Percentiles rank a stretch among this genome's conserved stretches.
Conservation (phyloP, 1,140 invertebrate species). For the Megalopta genalis region DNA sequence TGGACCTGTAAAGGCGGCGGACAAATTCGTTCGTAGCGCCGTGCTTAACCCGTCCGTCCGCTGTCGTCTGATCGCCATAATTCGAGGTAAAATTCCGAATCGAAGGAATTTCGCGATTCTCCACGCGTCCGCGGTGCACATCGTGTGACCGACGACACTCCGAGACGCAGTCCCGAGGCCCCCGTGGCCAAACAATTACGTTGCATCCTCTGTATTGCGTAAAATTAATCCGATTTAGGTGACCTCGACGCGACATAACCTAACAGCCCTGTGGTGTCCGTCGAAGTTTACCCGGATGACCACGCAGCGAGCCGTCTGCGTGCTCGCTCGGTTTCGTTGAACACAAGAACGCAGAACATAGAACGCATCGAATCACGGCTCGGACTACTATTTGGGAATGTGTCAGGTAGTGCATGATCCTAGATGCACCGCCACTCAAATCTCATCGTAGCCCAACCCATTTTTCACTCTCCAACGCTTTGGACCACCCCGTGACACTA, state of each 20-base stretch:
- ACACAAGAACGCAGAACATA: neutral
- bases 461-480: slow-evolving; percentile 11
- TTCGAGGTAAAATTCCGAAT: slow-evolving; percentile 69
- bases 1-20: slow-evolving; percentile 55
- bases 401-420: slow-evolving; percentile 34
- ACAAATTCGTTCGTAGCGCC: slow-evolving; percentile 68
- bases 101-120: slow-evolving; percentile 66
- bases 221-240: slow-evolving; percentile 79
- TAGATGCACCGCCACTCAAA: neutral
- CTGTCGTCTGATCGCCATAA: slow-evolving; percentile 63
- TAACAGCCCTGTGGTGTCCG: slow-evolving; percentile 25
- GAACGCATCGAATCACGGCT: slow-evolving; percentile 16
- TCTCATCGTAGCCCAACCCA: slow-evolving; percentile 40
- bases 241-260: slow-evolving; percentile 75
- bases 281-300: slow-evolving; percentile 12
- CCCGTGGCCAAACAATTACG: slow-evolving; percentile 63
- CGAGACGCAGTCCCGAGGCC: slow-evolving; percentile 40
- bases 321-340: neutral
- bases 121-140: slow-evolving; percentile 71
- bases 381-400: slow-evolving; percentile 21
- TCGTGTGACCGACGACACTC: slow-evolving; percentile 49
- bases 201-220: slow-evolving; percentile 74
- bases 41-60: slow-evolving; percentile 63
- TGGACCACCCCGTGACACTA: slow-evolving; percentile 1
- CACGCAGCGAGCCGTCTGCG: slow-evolving; percentile 4